Percentiles rank a stretch among this genome's conserved stretches.
Conservation (phyloP, 2,888 invertebrate species). For the Nomada lathburiana region DNA sequence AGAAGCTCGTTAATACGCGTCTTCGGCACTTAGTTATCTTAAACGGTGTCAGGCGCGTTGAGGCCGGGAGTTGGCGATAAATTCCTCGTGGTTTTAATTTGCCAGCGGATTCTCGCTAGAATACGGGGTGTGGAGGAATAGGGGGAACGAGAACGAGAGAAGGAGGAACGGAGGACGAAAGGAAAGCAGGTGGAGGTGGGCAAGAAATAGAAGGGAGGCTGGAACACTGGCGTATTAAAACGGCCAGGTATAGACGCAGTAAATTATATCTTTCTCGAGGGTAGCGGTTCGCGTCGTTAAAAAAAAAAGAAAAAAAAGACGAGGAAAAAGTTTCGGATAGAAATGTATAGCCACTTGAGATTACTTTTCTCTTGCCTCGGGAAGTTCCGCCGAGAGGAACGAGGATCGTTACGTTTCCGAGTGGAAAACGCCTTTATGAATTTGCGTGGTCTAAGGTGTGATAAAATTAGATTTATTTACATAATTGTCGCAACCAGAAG, state of each 20-base stretch:
- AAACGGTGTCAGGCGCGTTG: slow-evolving; percentile 68
- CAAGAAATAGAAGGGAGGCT: slow-evolving; percentile 37
- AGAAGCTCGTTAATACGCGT: slow-evolving; percentile 74
- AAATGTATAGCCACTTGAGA: slow-evolving; percentile 71
- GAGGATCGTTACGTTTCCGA: slow-evolving; percentile 24
- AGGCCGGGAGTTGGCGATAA: slow-evolving; percentile 68
- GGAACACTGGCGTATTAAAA: slow-evolving; percentile 73
- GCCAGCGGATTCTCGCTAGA: slow-evolving; percentile 65
- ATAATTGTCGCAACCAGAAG: neutral
- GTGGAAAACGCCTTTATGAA: slow-evolving; percentile 25
- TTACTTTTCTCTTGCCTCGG: slow-evolving; percentile 64
- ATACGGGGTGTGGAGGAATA: slow-evolving; percentile 40
- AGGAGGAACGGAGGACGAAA: slow-evolving; percentile 12
- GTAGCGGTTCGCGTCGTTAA: slow-evolving; percentile 43
- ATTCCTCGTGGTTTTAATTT: slow-evolving; percentile 76
- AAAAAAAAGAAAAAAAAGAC: slow-evolving; percentile 46
- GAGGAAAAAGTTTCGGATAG: slow-evolving; percentile 62
- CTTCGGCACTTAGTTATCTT: slow-evolving; percentile 73
- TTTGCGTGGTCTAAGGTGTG: slow-evolving; percentile 15
- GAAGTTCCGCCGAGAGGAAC: slow-evolving; percentile 39
- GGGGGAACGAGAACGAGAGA: neutral
- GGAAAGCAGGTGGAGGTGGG: slow-evolving; percentile 9
- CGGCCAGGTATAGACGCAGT: slow-evolving; percentile 73
- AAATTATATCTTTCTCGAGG: slow-evolving; percentile 75
- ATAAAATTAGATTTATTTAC: neutral